Evolutionary conservation across 2,888 invertebrate genomes (phyloP).

Genomic region (Tribolium freemani): DNA sequence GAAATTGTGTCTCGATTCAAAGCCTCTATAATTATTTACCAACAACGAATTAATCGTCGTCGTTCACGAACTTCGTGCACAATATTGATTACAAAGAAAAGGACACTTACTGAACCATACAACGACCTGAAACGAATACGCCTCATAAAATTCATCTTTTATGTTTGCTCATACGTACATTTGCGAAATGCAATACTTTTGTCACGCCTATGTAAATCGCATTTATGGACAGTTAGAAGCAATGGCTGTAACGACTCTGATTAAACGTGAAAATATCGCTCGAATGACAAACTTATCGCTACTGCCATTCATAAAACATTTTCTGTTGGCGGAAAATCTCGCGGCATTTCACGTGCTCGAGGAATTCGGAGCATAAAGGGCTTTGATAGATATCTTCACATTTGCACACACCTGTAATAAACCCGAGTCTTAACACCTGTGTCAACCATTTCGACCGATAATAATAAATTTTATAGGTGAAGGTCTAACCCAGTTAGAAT

Average conservation of each 20-base stretch:
- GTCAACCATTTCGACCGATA: neutral
- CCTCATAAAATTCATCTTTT: constrained; percentile 41
- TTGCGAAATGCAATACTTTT: constrained; percentile 40
- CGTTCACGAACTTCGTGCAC: constrained; percentile 32
- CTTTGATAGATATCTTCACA: constrained; percentile 28
- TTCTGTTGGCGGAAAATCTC: neutral
- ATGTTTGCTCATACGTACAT: constrained; percentile 37
- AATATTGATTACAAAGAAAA: constrained; percentile 39
- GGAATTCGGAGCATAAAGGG: constrained; percentile 25
- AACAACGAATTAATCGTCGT: constrained; percentile 11
- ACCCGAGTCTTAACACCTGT: constrained; percentile 11
- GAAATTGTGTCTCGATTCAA: neutral
- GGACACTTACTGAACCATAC: constrained; percentile 35
- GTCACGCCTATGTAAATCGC: constrained; percentile 41
- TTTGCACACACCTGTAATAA: constrained; percentile 2
- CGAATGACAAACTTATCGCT: neutral
- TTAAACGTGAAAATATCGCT: constrained; percentile 22
- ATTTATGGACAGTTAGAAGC: constrained; percentile 38
- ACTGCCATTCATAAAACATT: too few relatives aligned
- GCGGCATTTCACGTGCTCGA: constrained; percentile 12
- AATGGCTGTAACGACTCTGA: constrained; percentile 35
- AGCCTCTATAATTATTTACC: constrained; percentile 4
- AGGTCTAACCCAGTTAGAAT: constrained; percentile 15
- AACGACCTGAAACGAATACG: constrained; percentile 39
- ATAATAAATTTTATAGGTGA: constrained; percentile 22